A percentile compares a stretch with the other conserved stretches of the same genome.
Conservation (phyloP, 2,113 vertebrate species). For the Diphyllodes magnificus region DNA sequence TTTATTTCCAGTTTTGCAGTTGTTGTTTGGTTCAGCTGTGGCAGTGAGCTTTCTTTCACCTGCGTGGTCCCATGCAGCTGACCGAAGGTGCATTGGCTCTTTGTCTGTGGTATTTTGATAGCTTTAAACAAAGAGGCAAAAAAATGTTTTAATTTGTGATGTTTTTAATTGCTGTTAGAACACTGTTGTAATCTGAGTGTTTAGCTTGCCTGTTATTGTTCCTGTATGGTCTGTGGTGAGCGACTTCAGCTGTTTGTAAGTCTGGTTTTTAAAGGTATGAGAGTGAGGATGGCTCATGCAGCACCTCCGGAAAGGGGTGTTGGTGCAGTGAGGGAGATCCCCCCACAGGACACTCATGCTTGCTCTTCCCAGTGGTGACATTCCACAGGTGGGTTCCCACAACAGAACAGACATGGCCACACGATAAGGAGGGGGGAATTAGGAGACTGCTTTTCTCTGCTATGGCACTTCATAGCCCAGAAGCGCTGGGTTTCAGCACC, state of each 20-base stretch:
- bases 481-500: not conserved
- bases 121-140: not conserved
- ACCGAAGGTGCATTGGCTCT: not conserved
- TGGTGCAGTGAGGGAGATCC: not conserved
- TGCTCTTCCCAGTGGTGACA: not conserved
- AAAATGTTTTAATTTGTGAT: not conserved
- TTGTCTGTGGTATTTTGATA: not conserved
- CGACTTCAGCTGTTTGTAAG: not conserved
- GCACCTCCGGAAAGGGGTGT: not conserved
- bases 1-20: not conserved
- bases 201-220: not conserved
- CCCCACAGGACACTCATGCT: not conserved
- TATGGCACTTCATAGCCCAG: not conserved
- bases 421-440: rapidly evolving
- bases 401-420: not conserved
- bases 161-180: not conserved
- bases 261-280: not conserved
- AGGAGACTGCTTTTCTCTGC: not conserved
- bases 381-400: not conserved
- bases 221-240: not conserved
- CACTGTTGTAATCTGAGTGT: not conserved
- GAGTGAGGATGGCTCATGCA: not conserved
- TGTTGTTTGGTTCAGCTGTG: not conserved
- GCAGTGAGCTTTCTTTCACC: not conserved
- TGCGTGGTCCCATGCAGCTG: not conserved